Evolutionary conservation across 2,797 vertebrate species (phyloP).

Genomic region (Betta splendens): DNA sequence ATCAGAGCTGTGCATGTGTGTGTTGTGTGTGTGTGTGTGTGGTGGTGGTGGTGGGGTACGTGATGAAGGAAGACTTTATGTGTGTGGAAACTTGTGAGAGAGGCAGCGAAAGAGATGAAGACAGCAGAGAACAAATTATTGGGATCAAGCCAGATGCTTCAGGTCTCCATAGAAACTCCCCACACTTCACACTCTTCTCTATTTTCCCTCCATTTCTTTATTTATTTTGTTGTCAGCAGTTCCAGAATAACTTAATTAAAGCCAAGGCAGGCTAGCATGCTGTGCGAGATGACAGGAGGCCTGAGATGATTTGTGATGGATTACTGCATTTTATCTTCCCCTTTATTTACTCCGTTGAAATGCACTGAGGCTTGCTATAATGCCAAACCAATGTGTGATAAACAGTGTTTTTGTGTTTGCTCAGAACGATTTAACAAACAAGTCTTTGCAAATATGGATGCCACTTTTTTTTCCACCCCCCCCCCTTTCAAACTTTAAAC

Average conservation of each 20-base stretch:
- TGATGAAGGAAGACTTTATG: constrained; percentile 11
- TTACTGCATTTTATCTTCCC: constrained; percentile 78
- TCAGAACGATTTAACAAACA: constrained; percentile 69
- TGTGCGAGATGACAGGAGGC: constrained; percentile 80
- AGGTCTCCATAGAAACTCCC: constrained; percentile 84
- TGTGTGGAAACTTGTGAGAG: constrained; percentile 28
- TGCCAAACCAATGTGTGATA: constrained; percentile 75
- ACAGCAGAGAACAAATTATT: constrained; percentile 76
- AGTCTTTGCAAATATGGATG: constrained; percentile 64
- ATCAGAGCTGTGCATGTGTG: constrained; percentile 41
- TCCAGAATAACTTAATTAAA: constrained; percentile 87
- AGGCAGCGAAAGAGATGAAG: constrained; percentile 48
- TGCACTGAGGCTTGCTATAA: constrained; percentile 68
- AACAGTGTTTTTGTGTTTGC: constrained; percentile 69
- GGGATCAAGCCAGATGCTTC: constrained; percentile 83
- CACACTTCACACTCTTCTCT: constrained; percentile 74
- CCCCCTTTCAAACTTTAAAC: constrained; percentile 33
- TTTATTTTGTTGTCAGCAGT: constrained; percentile 83
- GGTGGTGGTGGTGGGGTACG: too few relatives aligned
- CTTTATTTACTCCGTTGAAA: constrained; percentile 76
- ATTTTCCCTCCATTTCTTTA: constrained; percentile 74
- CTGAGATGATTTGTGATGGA: constrained; percentile 83
- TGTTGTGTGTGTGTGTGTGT: too few relatives aligned
- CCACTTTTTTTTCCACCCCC: not conserved
- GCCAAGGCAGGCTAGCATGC: constrained; percentile 74